Evolutionary conservation across 2,113 vertebrate genomes (phyloP), one percentile per base, ranked within the genome.

Genomic region (Anas platyrhynchos): DNA sequence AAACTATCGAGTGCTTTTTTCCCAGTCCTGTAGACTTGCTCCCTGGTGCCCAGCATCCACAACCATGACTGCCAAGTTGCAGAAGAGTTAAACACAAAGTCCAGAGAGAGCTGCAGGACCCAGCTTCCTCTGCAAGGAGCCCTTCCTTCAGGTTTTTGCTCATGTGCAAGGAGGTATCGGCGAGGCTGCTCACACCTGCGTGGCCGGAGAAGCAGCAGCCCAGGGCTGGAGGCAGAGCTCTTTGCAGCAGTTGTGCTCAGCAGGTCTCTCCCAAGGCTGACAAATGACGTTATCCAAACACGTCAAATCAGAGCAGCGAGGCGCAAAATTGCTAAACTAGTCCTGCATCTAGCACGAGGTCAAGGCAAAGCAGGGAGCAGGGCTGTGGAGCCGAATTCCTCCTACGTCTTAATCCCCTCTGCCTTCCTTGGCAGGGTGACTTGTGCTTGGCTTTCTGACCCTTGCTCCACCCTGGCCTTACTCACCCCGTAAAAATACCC

Each of bases 401-500:
- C 69, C 25, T 80, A 56, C 59, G 54, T 34, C 6, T 38, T 56
- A 65, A 68, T 90, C 79, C 82, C 90, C 66, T 93, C 86, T 94
- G 90, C 90, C 86, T 91, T 58, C 66, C 80, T 91, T 95, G 96
- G 86, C 86, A 93, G n/a, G 27, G 54, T 56, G 18, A 15, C 79
- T 72, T 71, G 50, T 74, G 11, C 32, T 93, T 89, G 89, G 78
- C 93, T 82, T 89, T 87, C 89, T 93, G 88, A 94, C 89, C 91
- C 50, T 71, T 4, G 0, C 76, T 91, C 83, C 86, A 68, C 91
- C 88, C 68, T 14, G 6, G 18, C 2, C 0, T 81, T 93, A 38
- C 48, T 52, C 29, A 38, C 63, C 29, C 27, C 65, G 43, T 83
- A 82, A 75, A 91, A 90, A 34, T 71, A 38, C 44, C 50, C 86